A percentile compares a stretch with the other conserved stretches of the same genome.
Conservation (phyloP, 2,113 vertebrate genomes). For the Pavo muticus region DNA sequence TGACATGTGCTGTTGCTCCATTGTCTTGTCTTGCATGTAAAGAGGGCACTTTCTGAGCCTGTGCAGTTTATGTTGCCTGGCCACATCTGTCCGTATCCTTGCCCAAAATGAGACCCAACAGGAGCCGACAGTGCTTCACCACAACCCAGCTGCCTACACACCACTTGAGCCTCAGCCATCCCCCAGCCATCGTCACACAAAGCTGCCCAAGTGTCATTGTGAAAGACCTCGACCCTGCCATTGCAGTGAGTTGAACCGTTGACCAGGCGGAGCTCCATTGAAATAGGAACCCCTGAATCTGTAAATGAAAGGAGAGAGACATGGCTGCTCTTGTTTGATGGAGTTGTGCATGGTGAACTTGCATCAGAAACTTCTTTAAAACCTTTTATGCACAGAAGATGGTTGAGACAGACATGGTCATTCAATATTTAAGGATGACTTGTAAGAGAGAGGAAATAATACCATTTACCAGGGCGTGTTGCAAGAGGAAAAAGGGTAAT, state of each 20-base stretch:
- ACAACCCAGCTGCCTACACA: slow-evolving; percentile 72
- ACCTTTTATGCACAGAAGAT: accelerated
- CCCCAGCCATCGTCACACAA: neutral
- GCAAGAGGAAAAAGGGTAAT: neutral
- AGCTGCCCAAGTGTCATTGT: neutral
- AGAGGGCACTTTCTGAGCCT: neutral
- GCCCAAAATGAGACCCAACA: accelerated
- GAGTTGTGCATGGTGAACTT: accelerated
- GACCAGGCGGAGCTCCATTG: neutral
- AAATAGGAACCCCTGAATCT: neutral
- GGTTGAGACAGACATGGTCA: neutral
- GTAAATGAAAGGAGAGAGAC: accelerated
- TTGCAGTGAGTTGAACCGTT: neutral
- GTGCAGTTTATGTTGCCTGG: neutral
- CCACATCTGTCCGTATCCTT: neutral
- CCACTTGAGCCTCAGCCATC: neutral
- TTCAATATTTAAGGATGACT: neutral
- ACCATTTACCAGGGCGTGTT: too few relatives aligned
- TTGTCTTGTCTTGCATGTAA: neutral
- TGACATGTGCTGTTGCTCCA: neutral
- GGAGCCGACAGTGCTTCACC: neutral
- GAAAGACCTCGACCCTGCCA: neutral
- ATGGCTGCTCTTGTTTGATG: neutral
- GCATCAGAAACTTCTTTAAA: neutral
- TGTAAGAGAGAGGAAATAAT: neutral